These are phyloP conservation scores for Lemur catta DNA, from an alignment of 2,797 vertebrate species.

Conservation along the genomic window DNA sequence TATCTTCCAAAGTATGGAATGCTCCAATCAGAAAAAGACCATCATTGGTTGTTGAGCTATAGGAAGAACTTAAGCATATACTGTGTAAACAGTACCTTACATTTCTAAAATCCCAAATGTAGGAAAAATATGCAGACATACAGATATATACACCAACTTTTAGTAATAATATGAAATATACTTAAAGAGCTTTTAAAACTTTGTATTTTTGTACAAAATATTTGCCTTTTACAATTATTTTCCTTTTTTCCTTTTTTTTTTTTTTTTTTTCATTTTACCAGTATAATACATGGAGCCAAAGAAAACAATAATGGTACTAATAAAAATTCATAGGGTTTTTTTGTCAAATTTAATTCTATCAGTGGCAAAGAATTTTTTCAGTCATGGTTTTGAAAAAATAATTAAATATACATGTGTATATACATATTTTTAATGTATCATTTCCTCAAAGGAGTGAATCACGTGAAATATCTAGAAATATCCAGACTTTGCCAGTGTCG, in stretches of 20 bases:
- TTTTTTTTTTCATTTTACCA: constrained; percentile 82
- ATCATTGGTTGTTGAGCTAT: constrained; percentile 69
- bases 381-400: constrained; percentile 53
- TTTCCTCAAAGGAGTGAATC: constrained; percentile 77
- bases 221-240: constrained; percentile 84
- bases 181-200: constrained; percentile 89
- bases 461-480: constrained; percentile 78
- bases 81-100: constrained; percentile 80
- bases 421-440: constrained; percentile 46
- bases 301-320: constrained; percentile 84
- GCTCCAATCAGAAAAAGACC: constrained; percentile 76
- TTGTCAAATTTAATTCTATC: constrained; percentile 79
- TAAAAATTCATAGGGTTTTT: constrained; percentile 82
- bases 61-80: constrained; percentile 75
- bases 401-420: constrained; percentile 47
- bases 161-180: constrained; percentile 88
- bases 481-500: constrained; percentile 66
- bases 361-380: constrained; percentile 77
- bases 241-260: constrained; percentile 79
- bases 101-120: constrained; percentile 84
- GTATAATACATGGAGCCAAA: constrained; percentile 86
- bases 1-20: constrained; percentile 74
- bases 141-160: constrained; percentile 86
- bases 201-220: constrained; percentile 91
- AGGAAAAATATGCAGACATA: constrained; percentile 84